Evolutionary conservation across 2,797 vertebrate genomes (phyloP).

Genomic region (Rhinatrema bivittatum): DNA sequence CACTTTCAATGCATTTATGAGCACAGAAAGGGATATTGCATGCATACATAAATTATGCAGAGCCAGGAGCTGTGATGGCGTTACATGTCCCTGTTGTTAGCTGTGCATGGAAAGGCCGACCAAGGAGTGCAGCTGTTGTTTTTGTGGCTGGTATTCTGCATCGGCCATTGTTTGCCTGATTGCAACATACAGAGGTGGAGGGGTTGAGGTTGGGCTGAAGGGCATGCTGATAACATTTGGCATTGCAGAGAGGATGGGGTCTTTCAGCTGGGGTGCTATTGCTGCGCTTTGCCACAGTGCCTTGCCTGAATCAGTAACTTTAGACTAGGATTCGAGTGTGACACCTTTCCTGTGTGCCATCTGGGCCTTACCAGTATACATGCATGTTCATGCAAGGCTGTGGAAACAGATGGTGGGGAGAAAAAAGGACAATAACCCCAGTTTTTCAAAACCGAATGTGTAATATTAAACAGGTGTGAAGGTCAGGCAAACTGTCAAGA

Average conservation of each 20-base stretch:
- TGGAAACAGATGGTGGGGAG: conserved; percentile 52
- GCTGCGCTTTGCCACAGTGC: neutral
- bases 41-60: conserved; percentile 67
- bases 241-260: conserved; percentile 10
- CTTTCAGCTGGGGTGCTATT: conserved; percentile 2
- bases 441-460: conserved; percentile 30
- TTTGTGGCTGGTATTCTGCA: conserved; percentile 62
- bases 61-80: conserved; percentile 28
- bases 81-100: conserved; percentile 43
- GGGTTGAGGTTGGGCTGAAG: conserved; percentile 8
- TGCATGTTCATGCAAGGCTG: conserved; percentile 31
- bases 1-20: conserved; percentile 57
- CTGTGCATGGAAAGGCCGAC: conserved; percentile 38
- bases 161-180: conserved; percentile 58
- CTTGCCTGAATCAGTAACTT: conserved; percentile 36
- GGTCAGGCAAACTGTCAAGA: conserved; percentile 16
- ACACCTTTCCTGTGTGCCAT: conserved; percentile 38
- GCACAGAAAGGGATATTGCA: conserved; percentile 42
- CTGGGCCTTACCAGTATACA: conserved; percentile 38
- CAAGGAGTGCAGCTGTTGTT: conserved; percentile 65
- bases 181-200: conserved; percentile 33
- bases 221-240: conserved; percentile 36
- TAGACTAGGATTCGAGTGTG: conserved; percentile 25
- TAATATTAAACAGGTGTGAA: conserved; percentile 36
- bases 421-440: conserved; percentile 20